Evolutionary conservation across 1,140 invertebrate species (phyloP).

Genomic region (Zeugodacus cucurbitae): DNA sequence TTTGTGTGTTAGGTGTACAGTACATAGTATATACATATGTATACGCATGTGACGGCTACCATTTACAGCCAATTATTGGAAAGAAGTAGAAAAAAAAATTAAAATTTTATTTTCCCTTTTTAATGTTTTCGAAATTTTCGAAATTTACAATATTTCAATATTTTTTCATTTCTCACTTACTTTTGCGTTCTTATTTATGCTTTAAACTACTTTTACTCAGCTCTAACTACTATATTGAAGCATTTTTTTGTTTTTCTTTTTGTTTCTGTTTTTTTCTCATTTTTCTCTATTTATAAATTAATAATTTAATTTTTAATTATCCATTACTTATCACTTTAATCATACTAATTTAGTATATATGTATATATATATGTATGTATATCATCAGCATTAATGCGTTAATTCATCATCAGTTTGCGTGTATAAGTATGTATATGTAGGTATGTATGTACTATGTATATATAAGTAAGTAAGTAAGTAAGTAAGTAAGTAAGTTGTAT

Average conservation of each 20-base stretch:
- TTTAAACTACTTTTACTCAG: neutral
- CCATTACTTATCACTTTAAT: constrained; percentile 5
- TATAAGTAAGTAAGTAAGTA: neutral
- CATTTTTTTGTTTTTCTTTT: neutral
- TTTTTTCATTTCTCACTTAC: neutral
- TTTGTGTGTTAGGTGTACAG: no score
- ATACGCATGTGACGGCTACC: neutral
- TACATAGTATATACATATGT: neutral
- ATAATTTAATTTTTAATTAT: neutral
- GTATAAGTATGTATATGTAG: neutral
- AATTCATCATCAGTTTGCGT: neutral
- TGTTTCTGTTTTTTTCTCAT: neutral
- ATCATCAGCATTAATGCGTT: neutral
- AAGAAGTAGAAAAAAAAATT: neutral
- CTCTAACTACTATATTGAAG: constrained; percentile 16
- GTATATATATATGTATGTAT: constrained; percentile 27
- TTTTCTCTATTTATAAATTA: neutral
- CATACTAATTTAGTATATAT: constrained; percentile 32
- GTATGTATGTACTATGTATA: neutral
- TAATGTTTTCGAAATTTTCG: neutral
- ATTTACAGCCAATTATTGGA: neutral
- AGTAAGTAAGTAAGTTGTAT: neutral
- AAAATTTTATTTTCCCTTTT: neutral
- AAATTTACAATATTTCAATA: neutral
- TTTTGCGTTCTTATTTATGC: neutral